Conservation (phyloP, 1,140 invertebrate genomes). For the Lycorma delicatula region DNA sequence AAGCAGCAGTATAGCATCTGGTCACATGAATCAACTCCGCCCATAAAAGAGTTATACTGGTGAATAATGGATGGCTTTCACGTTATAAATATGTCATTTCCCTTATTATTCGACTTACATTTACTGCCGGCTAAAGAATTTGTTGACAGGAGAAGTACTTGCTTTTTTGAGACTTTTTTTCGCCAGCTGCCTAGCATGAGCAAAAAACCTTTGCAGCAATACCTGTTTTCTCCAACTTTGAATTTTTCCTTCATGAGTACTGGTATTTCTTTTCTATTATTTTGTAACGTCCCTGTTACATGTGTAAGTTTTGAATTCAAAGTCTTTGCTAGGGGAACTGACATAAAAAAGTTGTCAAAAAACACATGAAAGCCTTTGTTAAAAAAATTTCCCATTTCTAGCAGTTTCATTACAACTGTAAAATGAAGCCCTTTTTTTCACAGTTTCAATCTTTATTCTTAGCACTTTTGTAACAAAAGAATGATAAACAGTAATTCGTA, state of each 20-base stretch:
- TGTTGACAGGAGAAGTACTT: conserved; percentile 3
- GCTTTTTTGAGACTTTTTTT: not conserved
- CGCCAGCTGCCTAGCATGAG: conserved; percentile 3
- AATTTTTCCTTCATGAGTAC: conserved; percentile 5
- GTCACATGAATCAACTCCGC: conserved; percentile 21
- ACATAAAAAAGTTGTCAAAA: conserved; percentile 21
- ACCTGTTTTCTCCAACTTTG: conserved; percentile 7
- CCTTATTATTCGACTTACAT: conserved; percentile 1
- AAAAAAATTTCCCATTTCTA: conserved; percentile 27
- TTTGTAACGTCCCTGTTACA: not conserved
- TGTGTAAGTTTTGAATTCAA: conserved; percentile 8
- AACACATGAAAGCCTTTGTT: conserved; percentile 30
- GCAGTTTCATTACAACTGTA: conserved; percentile 27
- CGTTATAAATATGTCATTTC: not conserved
- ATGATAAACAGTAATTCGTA: too few relatives aligned
- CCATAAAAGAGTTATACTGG: conserved; percentile 22
- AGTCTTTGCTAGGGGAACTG: not conserved
- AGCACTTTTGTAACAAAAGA: too few relatives aligned
- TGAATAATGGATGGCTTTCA: conserved; percentile 1
- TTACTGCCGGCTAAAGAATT: not conserved
- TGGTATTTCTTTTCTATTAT: conserved; percentile 11
- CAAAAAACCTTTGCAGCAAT: not conserved
- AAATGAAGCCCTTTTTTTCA: conserved; percentile 25
- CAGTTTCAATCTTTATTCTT: too few relatives aligned
- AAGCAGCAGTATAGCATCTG: conserved; percentile 26